phyloP scores from a whole-genome alignment of 2,888 invertebrate genomes.

The Ophion ventricosus region DNA sequence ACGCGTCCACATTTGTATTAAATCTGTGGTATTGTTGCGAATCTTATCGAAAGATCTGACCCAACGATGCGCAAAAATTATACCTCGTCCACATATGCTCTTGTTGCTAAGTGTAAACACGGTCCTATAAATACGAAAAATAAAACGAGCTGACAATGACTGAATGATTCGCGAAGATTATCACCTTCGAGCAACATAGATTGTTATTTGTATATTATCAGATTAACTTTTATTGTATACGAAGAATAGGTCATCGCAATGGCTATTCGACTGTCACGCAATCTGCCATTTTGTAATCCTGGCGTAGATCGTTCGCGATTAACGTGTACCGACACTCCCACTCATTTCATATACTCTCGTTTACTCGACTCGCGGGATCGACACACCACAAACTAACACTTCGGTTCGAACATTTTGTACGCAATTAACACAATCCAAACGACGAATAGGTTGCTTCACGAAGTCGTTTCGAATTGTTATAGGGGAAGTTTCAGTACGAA shows the following conservation, averaged over 20 bases:
- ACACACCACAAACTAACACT: background rate
- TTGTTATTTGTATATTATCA: background rate
- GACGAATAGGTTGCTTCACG: background rate
- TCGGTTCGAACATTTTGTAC: background rate
- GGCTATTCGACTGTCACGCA: background rate
- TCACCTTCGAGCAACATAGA: slow-evolving; percentile 26
- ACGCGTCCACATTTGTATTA: background rate
- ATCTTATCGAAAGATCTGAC: background rate
- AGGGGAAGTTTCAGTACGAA: background rate
- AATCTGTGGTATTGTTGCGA: background rate
- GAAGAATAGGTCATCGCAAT: slow-evolving; percentile 32
- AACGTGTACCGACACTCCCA: background rate
- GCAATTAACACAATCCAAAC: background rate
- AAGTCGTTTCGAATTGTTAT: background rate
- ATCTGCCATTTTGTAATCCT: background rate
- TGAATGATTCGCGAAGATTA: slow-evolving; percentile 16
- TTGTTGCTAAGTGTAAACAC: background rate
- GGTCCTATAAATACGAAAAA: background rate
- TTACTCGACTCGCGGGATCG: background rate
- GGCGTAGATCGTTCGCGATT: too few species aligned
- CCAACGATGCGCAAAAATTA: background rate
- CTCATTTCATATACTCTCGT: background rate
- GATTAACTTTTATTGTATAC: slow-evolving; percentile 12
- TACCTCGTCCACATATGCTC: background rate
- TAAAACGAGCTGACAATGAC: background rate